These are phyloP conservation scores for Luffia ferchaultella DNA, from an alignment of 2,888 invertebrate species.

Conservation along the genomic window DNA sequence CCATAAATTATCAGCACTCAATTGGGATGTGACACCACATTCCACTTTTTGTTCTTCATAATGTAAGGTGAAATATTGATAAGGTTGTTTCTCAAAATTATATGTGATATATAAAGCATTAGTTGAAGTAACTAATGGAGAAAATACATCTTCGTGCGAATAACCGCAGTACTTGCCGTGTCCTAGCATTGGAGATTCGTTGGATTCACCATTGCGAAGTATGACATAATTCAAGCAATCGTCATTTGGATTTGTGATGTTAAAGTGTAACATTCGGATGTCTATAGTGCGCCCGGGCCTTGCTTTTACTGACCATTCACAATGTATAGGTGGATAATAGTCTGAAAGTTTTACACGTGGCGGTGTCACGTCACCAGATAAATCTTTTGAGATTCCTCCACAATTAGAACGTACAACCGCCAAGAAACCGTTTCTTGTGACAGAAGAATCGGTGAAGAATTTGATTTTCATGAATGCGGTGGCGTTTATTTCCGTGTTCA, in stretches of 20 bases:
- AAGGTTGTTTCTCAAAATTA: conserved; percentile 11
- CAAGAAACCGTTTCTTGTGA: conserved; percentile 74
- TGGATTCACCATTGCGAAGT: conserved; percentile 78
- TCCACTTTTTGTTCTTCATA: conserved; percentile 70
- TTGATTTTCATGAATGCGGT: conserved; percentile 70
- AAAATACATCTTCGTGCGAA: conserved; percentile 31
- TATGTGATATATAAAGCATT: conserved; percentile 54
- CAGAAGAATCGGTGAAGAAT: conserved; percentile 70
- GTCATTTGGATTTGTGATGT: conserved; percentile 54
- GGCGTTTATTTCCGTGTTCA: conserved; percentile 29
- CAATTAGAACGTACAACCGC: conserved; percentile 68
- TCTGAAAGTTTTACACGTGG: too few relatives aligned
- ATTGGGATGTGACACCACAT: conserved; percentile 74
- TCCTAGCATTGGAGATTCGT: conserved; percentile 76
- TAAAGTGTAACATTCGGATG: conserved; percentile 68
- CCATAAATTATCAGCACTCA: conserved; percentile 52
- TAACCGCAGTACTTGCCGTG: conserved; percentile 77
- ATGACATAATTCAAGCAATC: conserved; percentile 44
- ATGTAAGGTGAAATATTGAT: conserved; percentile 46
- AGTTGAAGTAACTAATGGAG: conserved; percentile 64
- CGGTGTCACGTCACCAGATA: conserved; percentile 61
- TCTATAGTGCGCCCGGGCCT: conserved; percentile 75
- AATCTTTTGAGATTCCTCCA: conserved; percentile 70
- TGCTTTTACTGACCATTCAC: conserved; percentile 77
- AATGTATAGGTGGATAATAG: conserved; percentile 59